A percentile compares a stretch with the other conserved stretches of the same genome.
Evolutionary conservation across 2,113 vertebrate species (phyloP).

Genomic region (Anser cygnoides): DNA sequence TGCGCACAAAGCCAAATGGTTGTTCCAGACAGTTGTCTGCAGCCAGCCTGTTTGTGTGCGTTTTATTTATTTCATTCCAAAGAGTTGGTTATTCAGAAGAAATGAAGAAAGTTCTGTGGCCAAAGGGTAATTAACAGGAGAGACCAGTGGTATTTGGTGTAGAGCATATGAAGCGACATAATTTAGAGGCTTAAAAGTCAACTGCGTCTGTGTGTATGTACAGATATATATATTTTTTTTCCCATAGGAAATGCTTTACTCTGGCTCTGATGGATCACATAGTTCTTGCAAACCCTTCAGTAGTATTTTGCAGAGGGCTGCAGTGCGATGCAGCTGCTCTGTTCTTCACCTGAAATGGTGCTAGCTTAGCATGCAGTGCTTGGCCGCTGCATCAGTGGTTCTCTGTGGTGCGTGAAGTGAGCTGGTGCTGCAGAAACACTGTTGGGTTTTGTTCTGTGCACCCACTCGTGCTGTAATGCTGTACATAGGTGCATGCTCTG

Average conservation of each 20-base stretch:
- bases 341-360: neutral
- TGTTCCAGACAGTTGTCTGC: conserved; percentile 24
- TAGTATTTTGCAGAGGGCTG: neutral
- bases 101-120: neutral
- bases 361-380: neutral
- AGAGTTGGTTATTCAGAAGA: neutral
- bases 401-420: neutral
- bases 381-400: neutral
- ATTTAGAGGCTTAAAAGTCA: neutral
- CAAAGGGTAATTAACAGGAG: neutral
- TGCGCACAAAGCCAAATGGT: neutral
- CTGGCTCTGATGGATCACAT: neutral
- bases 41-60: neutral
- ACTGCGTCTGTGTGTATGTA: neutral
- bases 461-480: neutral
- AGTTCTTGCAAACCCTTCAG: neutral
- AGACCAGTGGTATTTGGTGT: neutral
- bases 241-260: neutral
- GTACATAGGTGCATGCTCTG: neutral
- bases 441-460: neutral
- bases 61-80: neutral
- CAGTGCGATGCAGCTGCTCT: neutral
- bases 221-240: neutral
- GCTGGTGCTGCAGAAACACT: neutral
- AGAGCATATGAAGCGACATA: neutral